Percentiles rank a stretch among this genome's conserved stretches.
Conservation (phyloP, 1,140 invertebrate species). For the Drosophila prosaltans region DNA sequence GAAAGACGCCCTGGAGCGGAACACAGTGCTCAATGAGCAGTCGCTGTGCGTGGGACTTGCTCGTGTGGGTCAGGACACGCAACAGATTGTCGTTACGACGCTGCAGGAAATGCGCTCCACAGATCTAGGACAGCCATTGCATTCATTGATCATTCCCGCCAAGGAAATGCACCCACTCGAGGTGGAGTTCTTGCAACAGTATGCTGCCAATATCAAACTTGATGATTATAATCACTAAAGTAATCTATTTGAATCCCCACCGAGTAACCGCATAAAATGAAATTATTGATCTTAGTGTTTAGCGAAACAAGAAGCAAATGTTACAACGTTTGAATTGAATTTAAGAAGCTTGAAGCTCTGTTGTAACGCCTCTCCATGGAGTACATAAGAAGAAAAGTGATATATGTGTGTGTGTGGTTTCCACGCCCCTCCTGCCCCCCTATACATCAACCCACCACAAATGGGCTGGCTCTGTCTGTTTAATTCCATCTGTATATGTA, state of each 20-base stretch:
- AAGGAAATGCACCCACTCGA: conserved; percentile 95
- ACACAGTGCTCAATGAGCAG: conserved; percentile 82
- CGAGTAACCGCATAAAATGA: conserved; percentile 34
- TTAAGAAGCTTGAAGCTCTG: conserved; percentile 66
- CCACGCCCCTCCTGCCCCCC: not conserved
- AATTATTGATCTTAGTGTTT: conserved; percentile 64
- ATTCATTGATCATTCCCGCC: conserved; percentile 95
- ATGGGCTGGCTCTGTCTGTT: conserved; percentile 22
- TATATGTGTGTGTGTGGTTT: conserved; percentile 62
- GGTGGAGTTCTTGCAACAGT: conserved; percentile 90
- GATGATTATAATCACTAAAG: conserved; percentile 80
- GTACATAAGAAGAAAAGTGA: conserved; percentile 55
- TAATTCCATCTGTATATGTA: conserved; percentile 50
- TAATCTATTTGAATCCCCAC: conserved; percentile 21
- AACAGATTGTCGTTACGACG: conserved; percentile 90
- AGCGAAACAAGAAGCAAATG: conserved; percentile 30
- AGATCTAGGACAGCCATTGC: conserved; percentile 95
- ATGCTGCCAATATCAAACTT: conserved; percentile 69
- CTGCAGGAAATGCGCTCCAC: conserved; percentile 89
- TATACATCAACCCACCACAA: conserved; percentile 14
- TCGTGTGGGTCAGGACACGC: conserved; percentile 92
- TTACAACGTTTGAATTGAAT: conserved; percentile 65
- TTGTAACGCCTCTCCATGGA: conserved; percentile 25
- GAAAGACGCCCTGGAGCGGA: conserved; percentile 78
- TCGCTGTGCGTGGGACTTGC: conserved; percentile 93